Percentiles rank a stretch among this genome's conserved stretches.
These are phyloP conservation scores for Hemistola chrysoprasaria DNA, from an alignment of 2,888 invertebrate species.

Conservation along the genomic window DNA sequence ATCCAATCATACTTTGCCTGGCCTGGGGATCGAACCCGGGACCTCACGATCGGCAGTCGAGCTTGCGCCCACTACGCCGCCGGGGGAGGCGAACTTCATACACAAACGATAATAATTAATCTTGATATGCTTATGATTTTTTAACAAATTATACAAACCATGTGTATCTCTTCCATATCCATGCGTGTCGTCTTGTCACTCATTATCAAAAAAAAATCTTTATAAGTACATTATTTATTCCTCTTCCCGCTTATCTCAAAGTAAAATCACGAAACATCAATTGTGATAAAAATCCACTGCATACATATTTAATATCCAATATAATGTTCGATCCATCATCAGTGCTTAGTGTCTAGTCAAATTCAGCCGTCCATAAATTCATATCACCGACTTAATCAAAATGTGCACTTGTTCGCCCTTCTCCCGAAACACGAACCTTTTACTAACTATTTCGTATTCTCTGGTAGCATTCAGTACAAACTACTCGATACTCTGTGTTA, in stretches of 20 bases:
- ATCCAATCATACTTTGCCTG: too few relatives aligned
- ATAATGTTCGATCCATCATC: conserved; percentile 48
- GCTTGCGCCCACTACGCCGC: too few relatives aligned
- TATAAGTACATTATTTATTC: neutral
- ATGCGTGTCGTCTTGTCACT: too few relatives aligned
- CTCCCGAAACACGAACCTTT: conserved; percentile 20
- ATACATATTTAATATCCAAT: conserved; percentile 40
- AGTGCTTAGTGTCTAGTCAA: conserved; percentile 45
- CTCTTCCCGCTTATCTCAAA: conserved; percentile 9
- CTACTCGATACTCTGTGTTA: conserved; percentile 18
- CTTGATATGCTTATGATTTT: too few relatives aligned
- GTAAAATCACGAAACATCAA: conserved; percentile 11
- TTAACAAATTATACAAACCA: too few relatives aligned
- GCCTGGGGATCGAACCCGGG: too few relatives aligned
- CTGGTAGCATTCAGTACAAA: conserved; percentile 14
- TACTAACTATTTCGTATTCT: conserved; percentile 14
- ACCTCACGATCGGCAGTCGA: too few relatives aligned
- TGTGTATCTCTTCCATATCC: too few relatives aligned
- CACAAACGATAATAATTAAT: too few relatives aligned
- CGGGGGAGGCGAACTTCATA: too few relatives aligned
- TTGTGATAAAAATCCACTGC: conserved; percentile 9
- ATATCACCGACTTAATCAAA: conserved; percentile 76
- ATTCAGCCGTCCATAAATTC: conserved; percentile 63
- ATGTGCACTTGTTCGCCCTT: conserved; percentile 54
- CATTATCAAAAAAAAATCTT: too few relatives aligned